Percentiles rank a stretch among this genome's conserved stretches.
phyloP scores from a whole-genome alignment of 2,113 vertebrate genomes.

The Triplophysa dalaica region DNA sequence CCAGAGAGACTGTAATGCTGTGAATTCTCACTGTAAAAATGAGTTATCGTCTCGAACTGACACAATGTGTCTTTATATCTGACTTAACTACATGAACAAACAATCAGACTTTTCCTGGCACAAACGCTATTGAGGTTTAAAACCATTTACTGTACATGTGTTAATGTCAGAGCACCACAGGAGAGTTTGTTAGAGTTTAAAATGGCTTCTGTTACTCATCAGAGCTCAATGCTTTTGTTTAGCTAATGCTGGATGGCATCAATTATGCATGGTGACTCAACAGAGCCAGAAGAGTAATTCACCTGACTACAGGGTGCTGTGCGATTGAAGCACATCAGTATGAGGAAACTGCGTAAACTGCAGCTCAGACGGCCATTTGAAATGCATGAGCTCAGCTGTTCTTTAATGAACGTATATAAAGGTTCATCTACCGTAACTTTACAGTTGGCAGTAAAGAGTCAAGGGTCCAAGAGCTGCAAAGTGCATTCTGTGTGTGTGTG shows the following conservation, averaged over 20 bases:
- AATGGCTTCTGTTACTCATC: conserved; percentile 4
- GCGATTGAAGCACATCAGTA: background rate
- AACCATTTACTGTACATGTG: background rate
- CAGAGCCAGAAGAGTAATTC: background rate
- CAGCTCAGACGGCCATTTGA: background rate
- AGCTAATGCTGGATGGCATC: background rate
- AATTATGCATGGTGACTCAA: conserved; percentile 6
- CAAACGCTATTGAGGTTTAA: background rate
- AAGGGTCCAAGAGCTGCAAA: background rate
- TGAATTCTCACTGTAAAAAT: background rate
- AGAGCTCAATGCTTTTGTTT: conserved; percentile 2
- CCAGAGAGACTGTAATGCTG: background rate
- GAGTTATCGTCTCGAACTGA: background rate
- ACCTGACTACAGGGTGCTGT: background rate
- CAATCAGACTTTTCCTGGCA: background rate
- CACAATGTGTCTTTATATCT: background rate
- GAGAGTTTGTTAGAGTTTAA: background rate
- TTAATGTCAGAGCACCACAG: background rate
- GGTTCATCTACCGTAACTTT: conserved; percentile 26
- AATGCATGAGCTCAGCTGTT: background rate
- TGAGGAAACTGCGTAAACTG: background rate
- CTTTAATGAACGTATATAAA: conserved; percentile 35
- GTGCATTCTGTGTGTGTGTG: background rate
- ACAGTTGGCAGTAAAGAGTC: background rate
- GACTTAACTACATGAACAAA: background rate